phyloP scores from a whole-genome alignment of 2,113 vertebrate species.

The Ictalurus furcatus region DNA sequence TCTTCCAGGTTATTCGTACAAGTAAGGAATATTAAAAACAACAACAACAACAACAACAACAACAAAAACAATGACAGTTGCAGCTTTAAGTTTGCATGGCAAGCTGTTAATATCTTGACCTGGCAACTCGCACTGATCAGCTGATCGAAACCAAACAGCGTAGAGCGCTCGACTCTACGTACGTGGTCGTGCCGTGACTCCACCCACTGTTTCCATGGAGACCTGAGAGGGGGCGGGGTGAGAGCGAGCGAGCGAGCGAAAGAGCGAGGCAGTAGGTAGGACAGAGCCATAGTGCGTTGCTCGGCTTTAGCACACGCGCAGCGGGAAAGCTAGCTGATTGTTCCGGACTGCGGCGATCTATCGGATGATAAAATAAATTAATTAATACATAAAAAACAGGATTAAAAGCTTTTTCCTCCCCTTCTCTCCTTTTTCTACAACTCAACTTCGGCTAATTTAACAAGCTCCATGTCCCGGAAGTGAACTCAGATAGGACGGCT shows the following conservation, averaged over 20 bases:
- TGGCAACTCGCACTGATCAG: conserved; percentile 8
- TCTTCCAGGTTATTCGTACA: no score
- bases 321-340: background rate
- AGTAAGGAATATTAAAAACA: no score
- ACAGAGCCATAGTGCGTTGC: conserved; percentile 54
- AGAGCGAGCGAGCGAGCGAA: background rate
- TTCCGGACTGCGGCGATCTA: background rate
- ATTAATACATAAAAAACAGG: conserved; percentile 11
- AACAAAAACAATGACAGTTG: no score
- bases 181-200: background rate
- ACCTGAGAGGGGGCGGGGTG: conserved; percentile 54
- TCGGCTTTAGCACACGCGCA: background rate
- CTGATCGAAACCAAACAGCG: background rate
- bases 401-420: background rate
- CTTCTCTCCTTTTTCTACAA: background rate
- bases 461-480: conserved; percentile 64
- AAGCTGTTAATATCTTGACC: background rate
- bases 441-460: background rate
- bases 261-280: conserved; percentile 65
- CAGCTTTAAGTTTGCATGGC: background rate
- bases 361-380: background rate
- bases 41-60: no score
- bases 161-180: background rate
- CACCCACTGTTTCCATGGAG: conserved; percentile 68
- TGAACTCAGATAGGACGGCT: conserved; percentile 67